Percentiles rank a stretch among this genome's conserved stretches.
Conservation (phyloP, 2,888 invertebrate species). For the Plagodis dolabraria region DNA sequence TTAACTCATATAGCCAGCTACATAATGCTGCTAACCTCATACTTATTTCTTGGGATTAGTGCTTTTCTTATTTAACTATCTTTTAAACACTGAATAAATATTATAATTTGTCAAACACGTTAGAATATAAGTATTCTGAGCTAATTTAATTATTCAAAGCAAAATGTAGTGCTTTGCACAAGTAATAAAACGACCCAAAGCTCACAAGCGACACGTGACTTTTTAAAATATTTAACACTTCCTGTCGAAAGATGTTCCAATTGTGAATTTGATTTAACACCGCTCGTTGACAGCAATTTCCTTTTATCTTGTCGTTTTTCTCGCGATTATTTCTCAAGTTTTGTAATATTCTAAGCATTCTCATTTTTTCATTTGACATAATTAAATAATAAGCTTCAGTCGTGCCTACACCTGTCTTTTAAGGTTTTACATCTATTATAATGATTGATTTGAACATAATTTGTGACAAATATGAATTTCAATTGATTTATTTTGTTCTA, state of each 20-base stretch:
- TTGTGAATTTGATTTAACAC: conserved; percentile 81
- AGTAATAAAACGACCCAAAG: conserved; percentile 61
- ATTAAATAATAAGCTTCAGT: conserved; percentile 52
- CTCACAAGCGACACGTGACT: conserved; percentile 43
- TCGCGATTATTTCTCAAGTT: conserved; percentile 57
- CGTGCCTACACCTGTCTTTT: conserved; percentile 37
- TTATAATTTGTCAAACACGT: too few relatives aligned
- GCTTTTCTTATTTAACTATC: too few relatives aligned
- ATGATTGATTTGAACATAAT: conserved; percentile 12
- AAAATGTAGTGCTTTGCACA: conserved; percentile 17
- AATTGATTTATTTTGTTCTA: conserved; percentile 10
- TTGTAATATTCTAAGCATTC: conserved; percentile 45
- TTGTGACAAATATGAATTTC: conserved; percentile 12
- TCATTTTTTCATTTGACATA: conserved; percentile 50
- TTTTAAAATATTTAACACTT: conserved; percentile 76
- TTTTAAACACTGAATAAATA: too few relatives aligned
- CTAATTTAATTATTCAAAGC: too few relatives aligned
- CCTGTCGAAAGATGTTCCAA: conserved; percentile 81
- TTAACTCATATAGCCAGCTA: too few relatives aligned
- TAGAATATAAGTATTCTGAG: too few relatives aligned
- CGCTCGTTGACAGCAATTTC: conserved; percentile 76
- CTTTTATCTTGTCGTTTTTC: conserved; percentile 66
- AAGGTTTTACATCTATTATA: conserved; percentile 13
- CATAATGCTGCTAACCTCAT: too few relatives aligned
- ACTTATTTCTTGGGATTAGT: too few relatives aligned